phyloP scores from a whole-genome alignment of 2,113 vertebrate species.

The Opisthocomus hoazin region DNA sequence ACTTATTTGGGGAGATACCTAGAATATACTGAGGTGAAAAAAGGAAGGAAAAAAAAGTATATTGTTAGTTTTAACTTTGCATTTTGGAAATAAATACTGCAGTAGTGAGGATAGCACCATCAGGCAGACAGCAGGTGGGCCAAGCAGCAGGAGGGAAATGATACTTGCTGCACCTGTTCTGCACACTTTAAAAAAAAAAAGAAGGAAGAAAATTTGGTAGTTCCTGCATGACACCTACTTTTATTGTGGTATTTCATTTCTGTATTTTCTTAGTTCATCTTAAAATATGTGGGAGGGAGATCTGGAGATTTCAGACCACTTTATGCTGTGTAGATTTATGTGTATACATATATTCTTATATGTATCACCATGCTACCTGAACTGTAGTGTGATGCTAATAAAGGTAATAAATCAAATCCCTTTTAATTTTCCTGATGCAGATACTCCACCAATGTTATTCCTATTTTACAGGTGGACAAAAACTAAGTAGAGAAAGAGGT shows the following conservation, averaged over 20 bases:
- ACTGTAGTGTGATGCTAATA: neutral
- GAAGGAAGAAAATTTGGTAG: neutral
- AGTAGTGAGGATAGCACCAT: slow-evolving; percentile 1
- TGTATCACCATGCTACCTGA: neutral
- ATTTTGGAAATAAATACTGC: slow-evolving; percentile 29
- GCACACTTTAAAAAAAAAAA: neutral
- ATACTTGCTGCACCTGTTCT: slow-evolving; percentile 50
- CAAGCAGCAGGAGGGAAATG: slow-evolving; percentile 51
- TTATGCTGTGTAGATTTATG: neutral
- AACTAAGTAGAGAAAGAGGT: neutral
- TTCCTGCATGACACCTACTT: neutral
- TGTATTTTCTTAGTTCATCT: neutral
- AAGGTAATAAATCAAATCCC: neutral
- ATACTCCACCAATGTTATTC: neutral
- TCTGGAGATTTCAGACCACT: neutral
- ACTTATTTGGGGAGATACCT: neutral
- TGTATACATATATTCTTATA: neutral
- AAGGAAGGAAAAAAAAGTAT: neutral
- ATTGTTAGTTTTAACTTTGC: slow-evolving; percentile 5
- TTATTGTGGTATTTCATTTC: neutral
- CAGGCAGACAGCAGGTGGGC: slow-evolving; percentile 64
- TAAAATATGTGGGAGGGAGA: neutral
- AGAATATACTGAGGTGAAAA: neutral
- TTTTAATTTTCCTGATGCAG: neutral
- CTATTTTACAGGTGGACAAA: neutral